Conservation (phyloP, 2,113 vertebrate genomes). For the Chaetura pelagica region DNA sequence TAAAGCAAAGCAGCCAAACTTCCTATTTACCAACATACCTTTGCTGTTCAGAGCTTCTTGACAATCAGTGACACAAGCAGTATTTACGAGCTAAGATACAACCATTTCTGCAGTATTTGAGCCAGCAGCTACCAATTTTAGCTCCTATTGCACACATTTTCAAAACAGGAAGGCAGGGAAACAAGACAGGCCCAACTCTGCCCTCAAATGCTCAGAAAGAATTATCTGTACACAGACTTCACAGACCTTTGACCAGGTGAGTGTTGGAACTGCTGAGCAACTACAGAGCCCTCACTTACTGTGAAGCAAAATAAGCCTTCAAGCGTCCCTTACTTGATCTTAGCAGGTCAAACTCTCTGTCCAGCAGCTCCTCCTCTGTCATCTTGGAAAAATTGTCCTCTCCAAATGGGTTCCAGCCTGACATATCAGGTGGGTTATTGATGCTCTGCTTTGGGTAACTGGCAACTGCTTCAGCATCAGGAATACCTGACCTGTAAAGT, state of each 20-base stretch:
- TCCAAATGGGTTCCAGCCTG: slow-evolving; percentile 96
- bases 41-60: slow-evolving; percentile 37
- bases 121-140: slow-evolving; percentile 23
- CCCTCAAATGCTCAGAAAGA: slow-evolving; percentile 80
- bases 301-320: slow-evolving; percentile 87
- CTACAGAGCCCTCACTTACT: slow-evolving; percentile 71
- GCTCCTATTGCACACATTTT: slow-evolving; percentile 29
- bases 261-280: slow-evolving; percentile 61
- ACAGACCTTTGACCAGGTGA: not conserved
- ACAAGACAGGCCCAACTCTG: slow-evolving; percentile 56
- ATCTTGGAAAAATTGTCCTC: slow-evolving; percentile 98
- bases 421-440: slow-evolving; percentile 96
- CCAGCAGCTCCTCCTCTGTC: slow-evolving; percentile 95
- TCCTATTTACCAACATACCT: slow-evolving; percentile 25
- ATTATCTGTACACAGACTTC: slow-evolving; percentile 48
- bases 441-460: slow-evolving; percentile 78
- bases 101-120: slow-evolving; percentile 19
- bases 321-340: slow-evolving; percentile 95
- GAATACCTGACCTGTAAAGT: slow-evolving; percentile 73
- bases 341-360: slow-evolving; percentile 97
- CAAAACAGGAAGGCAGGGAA: not conserved
- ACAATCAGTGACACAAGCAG: slow-evolving; percentile 41
- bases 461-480: slow-evolving; percentile 75
- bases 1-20: slow-evolving; percentile 25
- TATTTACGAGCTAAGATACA: slow-evolving; percentile 15